Conservation (phyloP, 2,888 invertebrate species). For the Cheilosia vulpina region DNA sequence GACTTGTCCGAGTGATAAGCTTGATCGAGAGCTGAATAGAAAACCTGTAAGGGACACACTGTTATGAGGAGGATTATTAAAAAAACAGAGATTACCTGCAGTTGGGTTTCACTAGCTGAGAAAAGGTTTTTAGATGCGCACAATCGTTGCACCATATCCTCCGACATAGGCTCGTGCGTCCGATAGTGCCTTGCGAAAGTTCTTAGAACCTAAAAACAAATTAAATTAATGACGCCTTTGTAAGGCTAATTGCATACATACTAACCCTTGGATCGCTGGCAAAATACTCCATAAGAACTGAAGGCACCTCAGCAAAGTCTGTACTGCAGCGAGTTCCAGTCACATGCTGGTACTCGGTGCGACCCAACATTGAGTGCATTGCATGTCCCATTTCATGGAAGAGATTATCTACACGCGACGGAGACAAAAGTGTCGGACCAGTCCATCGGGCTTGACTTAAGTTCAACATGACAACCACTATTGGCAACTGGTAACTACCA, state of each 20-base stretch:
- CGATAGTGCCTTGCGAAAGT: slow-evolving; percentile 96
- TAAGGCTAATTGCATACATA: neutral
- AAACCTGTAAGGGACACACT: slow-evolving; percentile 85
- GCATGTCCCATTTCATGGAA: slow-evolving; percentile 99
- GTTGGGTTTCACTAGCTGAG: slow-evolving; percentile 93
- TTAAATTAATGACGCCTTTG: neutral
- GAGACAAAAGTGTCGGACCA: slow-evolving; percentile 91
- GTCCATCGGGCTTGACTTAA: slow-evolving; percentile 90
- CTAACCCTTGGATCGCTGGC: slow-evolving; percentile 91
- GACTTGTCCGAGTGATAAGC: slow-evolving; percentile 88
- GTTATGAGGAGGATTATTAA: neutral
- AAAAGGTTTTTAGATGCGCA: slow-evolving; percentile 94
- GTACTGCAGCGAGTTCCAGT: slow-evolving; percentile 98
- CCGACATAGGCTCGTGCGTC: slow-evolving; percentile 92
- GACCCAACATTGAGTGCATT: slow-evolving; percentile 98
- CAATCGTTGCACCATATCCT: slow-evolving; percentile 90
- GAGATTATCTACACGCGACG: slow-evolving; percentile 95
- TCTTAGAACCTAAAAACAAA: slow-evolving; percentile 87
- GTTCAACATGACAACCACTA: slow-evolving; percentile 96
- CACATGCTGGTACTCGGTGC: slow-evolving; percentile 98
- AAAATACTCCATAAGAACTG: slow-evolving; percentile 99
- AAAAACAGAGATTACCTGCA: slow-evolving; percentile 86
- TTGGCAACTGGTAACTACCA: slow-evolving; percentile 94
- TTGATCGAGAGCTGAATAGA: slow-evolving; percentile 96
- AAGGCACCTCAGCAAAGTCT: slow-evolving; percentile 99